These are phyloP conservation scores for Callaeas wilsoni DNA, from an alignment of 2,113 vertebrate genomes.

Conservation along the genomic window DNA sequence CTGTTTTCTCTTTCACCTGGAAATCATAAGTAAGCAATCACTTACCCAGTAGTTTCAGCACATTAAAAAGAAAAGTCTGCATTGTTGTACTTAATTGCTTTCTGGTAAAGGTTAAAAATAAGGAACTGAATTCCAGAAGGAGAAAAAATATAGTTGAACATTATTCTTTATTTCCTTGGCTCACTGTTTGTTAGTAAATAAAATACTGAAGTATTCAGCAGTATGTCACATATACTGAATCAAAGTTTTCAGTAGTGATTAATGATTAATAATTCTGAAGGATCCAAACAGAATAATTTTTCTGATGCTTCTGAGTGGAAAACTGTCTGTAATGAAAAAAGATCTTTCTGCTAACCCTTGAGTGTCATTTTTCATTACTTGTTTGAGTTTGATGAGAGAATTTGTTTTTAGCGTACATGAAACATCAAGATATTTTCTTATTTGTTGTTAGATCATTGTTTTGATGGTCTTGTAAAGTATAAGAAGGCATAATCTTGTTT, in stretches of 20 bases:
- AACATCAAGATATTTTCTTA: not conserved
- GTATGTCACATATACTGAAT: not conserved
- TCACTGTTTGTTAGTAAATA: not conserved
- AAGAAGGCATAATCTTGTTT: not conserved
- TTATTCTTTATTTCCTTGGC: not conserved
- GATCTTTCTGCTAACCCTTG: not conserved
- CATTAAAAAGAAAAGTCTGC: not conserved
- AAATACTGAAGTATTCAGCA: not conserved
- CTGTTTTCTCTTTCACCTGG: not conserved
- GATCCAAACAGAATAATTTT: not conserved
- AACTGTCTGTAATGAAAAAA: not conserved
- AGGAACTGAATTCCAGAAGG: not conserved
- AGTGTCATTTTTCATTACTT: not conserved
- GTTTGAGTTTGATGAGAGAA: not conserved
- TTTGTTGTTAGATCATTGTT: not conserved
- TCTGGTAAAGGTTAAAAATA: not conserved
- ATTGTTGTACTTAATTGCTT: not conserved
- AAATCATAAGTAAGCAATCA: not conserved
- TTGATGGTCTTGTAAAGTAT: not conserved
- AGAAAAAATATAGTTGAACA: rapidly evolving
- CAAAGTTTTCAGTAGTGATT: not conserved
- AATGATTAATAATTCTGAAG: not conserved
- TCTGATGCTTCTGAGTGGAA: not conserved
- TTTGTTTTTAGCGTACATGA: not conserved
- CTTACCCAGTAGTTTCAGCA: not conserved